Conservation (phyloP, 2,797 vertebrate species). For the Picus viridis region DNA sequence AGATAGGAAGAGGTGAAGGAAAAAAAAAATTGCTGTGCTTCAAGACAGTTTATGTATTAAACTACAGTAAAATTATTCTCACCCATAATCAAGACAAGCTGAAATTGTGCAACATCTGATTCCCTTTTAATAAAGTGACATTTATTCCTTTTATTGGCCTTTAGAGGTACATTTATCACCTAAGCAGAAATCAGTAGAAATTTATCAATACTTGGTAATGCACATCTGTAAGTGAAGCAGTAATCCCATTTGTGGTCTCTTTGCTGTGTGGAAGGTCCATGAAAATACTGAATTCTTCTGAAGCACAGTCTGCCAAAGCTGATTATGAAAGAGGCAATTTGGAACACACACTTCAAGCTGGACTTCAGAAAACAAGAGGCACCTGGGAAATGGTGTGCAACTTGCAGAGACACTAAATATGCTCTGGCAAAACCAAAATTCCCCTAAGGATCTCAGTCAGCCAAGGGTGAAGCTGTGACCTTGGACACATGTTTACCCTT, state of each 20-base stretch:
- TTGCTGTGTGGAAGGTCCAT: neutral
- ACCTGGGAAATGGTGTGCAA: slow-evolving; percentile 59
- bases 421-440: slow-evolving; percentile 35
- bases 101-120: slow-evolving; percentile 58
- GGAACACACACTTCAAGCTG: neutral
- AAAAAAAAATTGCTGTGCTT: slow-evolving; percentile 66
- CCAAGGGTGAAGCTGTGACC: slow-evolving; percentile 54
- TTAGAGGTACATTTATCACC: neutral
- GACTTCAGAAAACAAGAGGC: slow-evolving; percentile 53
- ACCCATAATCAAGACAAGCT: slow-evolving; percentile 31
- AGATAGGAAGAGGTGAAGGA: slow-evolving; percentile 28
- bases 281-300: neutral
- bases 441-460: slow-evolving; percentile 48
- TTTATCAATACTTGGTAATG: neutral
- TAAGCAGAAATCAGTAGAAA: neutral
- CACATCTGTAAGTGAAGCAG: neutral
- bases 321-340: slow-evolving; percentile 48
- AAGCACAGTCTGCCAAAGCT: slow-evolving; percentile 10
- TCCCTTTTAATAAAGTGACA: slow-evolving; percentile 19
- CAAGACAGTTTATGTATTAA: slow-evolving; percentile 66
- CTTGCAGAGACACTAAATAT: slow-evolving; percentile 31
- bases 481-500: slow-evolving; percentile 40
- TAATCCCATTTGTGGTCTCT: neutral
- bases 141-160: neutral
- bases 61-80: neutral